A percentile compares a stretch with the other conserved stretches of the same genome.
These are phyloP conservation scores for Xiphorhynchus erythropygius DNA, from an alignment of 2,797 vertebrate genomes.

Conservation along the genomic window DNA sequence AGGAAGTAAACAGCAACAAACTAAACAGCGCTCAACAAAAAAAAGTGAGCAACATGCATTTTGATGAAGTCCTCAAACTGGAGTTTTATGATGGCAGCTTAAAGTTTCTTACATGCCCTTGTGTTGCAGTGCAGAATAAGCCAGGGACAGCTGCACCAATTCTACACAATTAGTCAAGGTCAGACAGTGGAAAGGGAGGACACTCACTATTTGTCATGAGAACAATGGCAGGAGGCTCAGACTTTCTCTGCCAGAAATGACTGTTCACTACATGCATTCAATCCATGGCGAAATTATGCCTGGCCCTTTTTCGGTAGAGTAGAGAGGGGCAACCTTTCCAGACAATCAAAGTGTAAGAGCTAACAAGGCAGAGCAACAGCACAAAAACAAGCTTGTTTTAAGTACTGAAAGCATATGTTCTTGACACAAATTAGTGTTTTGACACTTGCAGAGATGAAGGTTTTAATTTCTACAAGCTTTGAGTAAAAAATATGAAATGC, in stretches of 20 bases:
- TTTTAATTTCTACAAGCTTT: background rate
- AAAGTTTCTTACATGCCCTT: constrained; percentile 66
- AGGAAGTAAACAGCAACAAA: background rate
- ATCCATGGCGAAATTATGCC: constrained; percentile 37
- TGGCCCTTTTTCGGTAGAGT: constrained; percentile 37
- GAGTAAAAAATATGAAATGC: background rate
- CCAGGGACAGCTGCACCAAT: constrained; percentile 77
- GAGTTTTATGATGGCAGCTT: constrained; percentile 61
- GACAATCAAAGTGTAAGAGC: constrained; percentile 43
- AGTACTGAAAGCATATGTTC: constrained; percentile 74
- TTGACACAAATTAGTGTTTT: constrained; percentile 60
- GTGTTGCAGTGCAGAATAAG: constrained; percentile 49
- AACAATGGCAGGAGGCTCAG: constrained; percentile 70
- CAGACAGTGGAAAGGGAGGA: constrained; percentile 75
- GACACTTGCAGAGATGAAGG: background rate
- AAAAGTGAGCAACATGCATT: background rate
- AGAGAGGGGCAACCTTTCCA: constrained; percentile 55
- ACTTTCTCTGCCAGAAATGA: constrained; percentile 57
- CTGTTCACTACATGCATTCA: constrained; percentile 45
- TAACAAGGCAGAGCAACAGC: constrained; percentile 55
- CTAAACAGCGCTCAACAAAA: background rate
- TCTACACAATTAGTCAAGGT: constrained; percentile 83
- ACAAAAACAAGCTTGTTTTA: constrained; percentile 74
- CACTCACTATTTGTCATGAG: constrained; percentile 79
- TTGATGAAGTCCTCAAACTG: constrained; percentile 79